Conservation (phyloP, 1,140 invertebrate species). For the Drosophila nigrodunni region DNA sequence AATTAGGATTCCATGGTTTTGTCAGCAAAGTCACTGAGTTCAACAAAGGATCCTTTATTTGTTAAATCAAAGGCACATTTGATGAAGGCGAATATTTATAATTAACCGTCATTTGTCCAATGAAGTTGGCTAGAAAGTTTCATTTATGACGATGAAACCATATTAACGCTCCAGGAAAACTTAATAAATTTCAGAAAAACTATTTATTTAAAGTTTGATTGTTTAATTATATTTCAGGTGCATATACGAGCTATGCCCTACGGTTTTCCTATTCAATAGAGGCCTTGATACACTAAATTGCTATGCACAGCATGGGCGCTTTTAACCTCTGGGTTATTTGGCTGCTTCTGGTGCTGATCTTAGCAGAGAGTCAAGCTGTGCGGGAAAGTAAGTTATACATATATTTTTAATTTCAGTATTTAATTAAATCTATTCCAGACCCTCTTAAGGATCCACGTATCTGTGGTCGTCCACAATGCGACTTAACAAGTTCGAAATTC, state of each 20-base stretch:
- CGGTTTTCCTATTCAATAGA: background rate
- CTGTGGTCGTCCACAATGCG: slow-evolving; percentile 88
- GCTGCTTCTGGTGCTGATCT: slow-evolving; percentile 50
- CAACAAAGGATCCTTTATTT: slow-evolving; percentile 24
- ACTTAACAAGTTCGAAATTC: slow-evolving; percentile 86
- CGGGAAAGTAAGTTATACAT: slow-evolving; percentile 55
- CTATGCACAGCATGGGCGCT: slow-evolving; percentile 59
- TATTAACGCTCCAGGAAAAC: background rate
- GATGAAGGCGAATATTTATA: slow-evolving; percentile 27
- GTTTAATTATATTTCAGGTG: slow-evolving; percentile 18
- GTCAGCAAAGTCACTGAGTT: slow-evolving; percentile 53
- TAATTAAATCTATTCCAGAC: slow-evolving; percentile 84
- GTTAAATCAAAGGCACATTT: slow-evolving; percentile 58
- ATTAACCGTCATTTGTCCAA: slow-evolving; percentile 40
- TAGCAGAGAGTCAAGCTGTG: slow-evolving; percentile 45
- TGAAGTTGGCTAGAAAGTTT: slow-evolving; percentile 27
- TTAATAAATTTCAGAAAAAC: background rate
- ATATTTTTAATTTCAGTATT: background rate
- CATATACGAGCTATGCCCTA: slow-evolving; percentile 25
- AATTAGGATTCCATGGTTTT: slow-evolving; percentile 39
- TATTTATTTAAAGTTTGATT: background rate
- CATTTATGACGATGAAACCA: background rate
- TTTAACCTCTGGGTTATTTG: slow-evolving; percentile 19
- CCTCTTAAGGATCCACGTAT: slow-evolving; percentile 88
- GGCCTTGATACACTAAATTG: slow-evolving; percentile 18